Evolutionary conservation across 1,140 invertebrate genomes (phyloP).

Genomic region (Sesamia nonagrioides): DNA sequence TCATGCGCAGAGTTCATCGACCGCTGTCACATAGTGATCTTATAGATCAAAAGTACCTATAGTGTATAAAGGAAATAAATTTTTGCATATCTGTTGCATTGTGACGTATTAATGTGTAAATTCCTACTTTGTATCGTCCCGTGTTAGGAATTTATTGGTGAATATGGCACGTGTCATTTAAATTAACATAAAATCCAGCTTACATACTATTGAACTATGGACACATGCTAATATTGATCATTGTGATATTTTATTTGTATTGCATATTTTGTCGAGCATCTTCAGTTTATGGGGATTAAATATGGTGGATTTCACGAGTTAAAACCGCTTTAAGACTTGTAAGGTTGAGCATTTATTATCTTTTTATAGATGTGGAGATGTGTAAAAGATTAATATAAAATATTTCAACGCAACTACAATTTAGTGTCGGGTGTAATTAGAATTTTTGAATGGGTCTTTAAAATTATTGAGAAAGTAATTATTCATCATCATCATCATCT

Average conservation of each 20-base stretch:
- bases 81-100: constrained; percentile 82
- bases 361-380: background rate
- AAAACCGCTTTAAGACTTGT: constrained; percentile 5
- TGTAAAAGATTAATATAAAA: constrained; percentile 54
- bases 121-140: constrained; percentile 62
- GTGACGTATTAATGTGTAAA: constrained; percentile 77
- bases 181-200: constrained; percentile 76
- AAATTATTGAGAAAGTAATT: too few relatives aligned
- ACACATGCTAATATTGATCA: constrained; percentile 19
- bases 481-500: too few relatives aligned
- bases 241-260: constrained; percentile 35
- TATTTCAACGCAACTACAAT: constrained; percentile 55
- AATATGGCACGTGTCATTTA: constrained; percentile 63
- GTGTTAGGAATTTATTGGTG: constrained; percentile 28
- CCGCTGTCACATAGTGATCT: constrained; percentile 70
- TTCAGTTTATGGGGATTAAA: constrained; percentile 26
- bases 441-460: too few relatives aligned
- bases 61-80: constrained; percentile 68
- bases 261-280: constrained; percentile 28
- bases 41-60: too few relatives aligned
- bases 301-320: constrained; percentile 1
- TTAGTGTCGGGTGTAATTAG: too few relatives aligned
- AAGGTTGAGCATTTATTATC: constrained; percentile 3
- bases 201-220: constrained; percentile 47
- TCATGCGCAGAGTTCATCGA: constrained; percentile 67